Evolutionary conservation across 2,113 vertebrate species (phyloP).

Genomic region (Dasypus novemcinctus): DNA sequence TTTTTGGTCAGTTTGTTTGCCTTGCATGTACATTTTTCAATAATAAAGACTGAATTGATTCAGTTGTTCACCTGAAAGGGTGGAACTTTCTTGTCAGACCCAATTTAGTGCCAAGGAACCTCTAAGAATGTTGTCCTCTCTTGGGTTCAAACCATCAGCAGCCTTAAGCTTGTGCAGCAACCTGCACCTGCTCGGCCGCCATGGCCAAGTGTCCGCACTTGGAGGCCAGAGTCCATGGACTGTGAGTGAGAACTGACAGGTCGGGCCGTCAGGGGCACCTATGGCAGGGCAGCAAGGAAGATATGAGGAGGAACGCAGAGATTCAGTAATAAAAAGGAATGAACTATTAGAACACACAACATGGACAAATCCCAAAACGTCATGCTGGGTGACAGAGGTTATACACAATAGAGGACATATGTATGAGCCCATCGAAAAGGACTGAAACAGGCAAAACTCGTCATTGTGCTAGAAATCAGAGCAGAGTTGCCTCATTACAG

Average conservation of each 20-base stretch:
- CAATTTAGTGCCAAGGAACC: neutral
- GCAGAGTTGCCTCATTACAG: neutral
- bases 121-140: neutral
- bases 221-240: neutral
- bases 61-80: neutral
- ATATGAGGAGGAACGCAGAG: neutral
- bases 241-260: fast-evolving
- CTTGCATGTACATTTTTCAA: neutral
- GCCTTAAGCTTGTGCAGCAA: neutral
- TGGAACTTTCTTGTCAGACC: neutral
- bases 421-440: neutral
- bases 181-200: neutral
- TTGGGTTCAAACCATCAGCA: neutral
- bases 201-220: fast-evolving
- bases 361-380: fast-evolving
- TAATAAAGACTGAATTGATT: neutral
- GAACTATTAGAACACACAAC: neutral
- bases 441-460: neutral
- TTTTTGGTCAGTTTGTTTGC: neutral
- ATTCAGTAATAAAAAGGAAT: neutral
- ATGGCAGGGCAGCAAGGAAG: fast-evolving
- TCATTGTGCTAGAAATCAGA: neutral
- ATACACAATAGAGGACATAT: neutral
- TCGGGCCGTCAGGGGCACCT: fast-evolving
- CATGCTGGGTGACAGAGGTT: neutral